Percentiles rank a stretch among this genome's conserved stretches.
Conservation (phyloP, 2,888 invertebrate species). For the Melipona beecheii region DNA sequence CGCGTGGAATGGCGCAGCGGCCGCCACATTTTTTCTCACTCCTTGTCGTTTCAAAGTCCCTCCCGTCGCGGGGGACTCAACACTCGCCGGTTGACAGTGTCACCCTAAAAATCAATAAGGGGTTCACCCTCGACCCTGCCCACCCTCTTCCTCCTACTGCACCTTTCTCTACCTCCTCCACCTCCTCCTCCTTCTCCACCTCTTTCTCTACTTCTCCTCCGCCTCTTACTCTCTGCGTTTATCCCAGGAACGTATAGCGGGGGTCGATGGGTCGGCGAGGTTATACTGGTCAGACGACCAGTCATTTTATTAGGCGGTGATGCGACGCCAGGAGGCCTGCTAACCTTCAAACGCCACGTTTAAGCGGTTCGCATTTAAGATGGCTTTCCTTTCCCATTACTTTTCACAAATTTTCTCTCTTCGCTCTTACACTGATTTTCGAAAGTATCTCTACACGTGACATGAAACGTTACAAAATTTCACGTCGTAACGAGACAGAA, state of each 20-base stretch:
- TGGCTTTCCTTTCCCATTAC: not conserved
- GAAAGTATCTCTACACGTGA: not conserved
- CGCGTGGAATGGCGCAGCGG: slow-evolving; percentile 51
- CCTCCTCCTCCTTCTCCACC: slow-evolving; percentile 70
- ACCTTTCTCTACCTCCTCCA: slow-evolving; percentile 74
- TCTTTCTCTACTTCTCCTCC: slow-evolving; percentile 26
- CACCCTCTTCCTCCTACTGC: slow-evolving; percentile 71
- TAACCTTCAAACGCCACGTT: slow-evolving; percentile 42
- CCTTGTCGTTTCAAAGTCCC: slow-evolving; percentile 84
- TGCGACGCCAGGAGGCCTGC: slow-evolving; percentile 63
- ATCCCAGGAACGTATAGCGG: slow-evolving; percentile 72
- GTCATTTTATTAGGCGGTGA: slow-evolving; percentile 78
- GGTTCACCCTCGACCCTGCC: slow-evolving; percentile 85
- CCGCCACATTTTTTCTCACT: slow-evolving; percentile 83
- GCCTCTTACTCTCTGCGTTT: slow-evolving; percentile 47
- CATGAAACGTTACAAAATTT: not conserved
- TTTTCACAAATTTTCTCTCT: not conserved
- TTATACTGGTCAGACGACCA: slow-evolving; percentile 75
- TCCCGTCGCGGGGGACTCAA: slow-evolving; percentile 84
- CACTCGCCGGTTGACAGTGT: slow-evolving; percentile 87
- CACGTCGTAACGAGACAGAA: not conserved
- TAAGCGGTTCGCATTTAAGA: not conserved
- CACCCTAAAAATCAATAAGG: slow-evolving; percentile 89
- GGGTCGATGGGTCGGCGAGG: slow-evolving; percentile 70
- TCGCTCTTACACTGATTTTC: not conserved